A percentile compares a stretch with the other conserved stretches of the same genome.
Evolutionary conservation across 1,140 invertebrate genomes (phyloP).

Genomic region (Harpegnathos saltator): DNA sequence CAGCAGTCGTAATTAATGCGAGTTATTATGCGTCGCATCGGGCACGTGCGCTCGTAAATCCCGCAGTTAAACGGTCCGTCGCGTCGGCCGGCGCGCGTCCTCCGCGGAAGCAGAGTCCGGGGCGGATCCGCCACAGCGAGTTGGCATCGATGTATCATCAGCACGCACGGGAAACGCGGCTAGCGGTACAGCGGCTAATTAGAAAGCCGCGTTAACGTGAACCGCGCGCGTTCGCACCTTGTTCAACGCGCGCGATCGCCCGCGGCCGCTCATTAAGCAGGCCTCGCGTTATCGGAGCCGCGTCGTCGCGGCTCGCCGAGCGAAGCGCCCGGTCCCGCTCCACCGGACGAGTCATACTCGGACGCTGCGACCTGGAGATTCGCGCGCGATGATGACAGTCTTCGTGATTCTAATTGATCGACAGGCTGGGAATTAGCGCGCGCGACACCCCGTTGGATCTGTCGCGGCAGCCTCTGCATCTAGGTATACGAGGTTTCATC

Average conservation of each 20-base stretch:
- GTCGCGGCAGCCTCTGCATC: no score
- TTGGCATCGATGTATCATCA: conserved; percentile 40
- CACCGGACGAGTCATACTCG: no score
- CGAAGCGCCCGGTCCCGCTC: conserved; percentile 22
- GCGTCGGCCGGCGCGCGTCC: conserved; percentile 12
- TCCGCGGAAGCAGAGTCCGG: conserved; percentile 11
- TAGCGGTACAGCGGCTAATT: conserved; percentile 64
- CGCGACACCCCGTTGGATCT: no score
- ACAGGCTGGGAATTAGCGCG: no score
- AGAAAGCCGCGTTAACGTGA: conserved; percentile 60
- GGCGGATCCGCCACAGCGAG: not conserved
- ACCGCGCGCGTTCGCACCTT: conserved; percentile 55
- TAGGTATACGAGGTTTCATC: no score
- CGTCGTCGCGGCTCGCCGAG: conserved; percentile 1
- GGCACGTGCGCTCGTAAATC: conserved; percentile 64
- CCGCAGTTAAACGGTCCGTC: conserved; percentile 54
- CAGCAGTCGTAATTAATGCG: conserved; percentile 71
- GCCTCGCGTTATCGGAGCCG: conserved; percentile 39
- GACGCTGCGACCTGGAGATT: no score
- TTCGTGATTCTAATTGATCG: no score
- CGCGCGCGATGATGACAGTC: no score
- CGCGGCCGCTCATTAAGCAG: conserved; percentile 47
- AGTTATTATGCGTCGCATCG: conserved; percentile 70
- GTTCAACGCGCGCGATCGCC: conserved; percentile 20
- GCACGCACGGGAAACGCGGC: conserved; percentile 33